Base-by-base conservation (phyloP, 2,888 invertebrate genomes). In the Micropterix aruncella region DNA sequence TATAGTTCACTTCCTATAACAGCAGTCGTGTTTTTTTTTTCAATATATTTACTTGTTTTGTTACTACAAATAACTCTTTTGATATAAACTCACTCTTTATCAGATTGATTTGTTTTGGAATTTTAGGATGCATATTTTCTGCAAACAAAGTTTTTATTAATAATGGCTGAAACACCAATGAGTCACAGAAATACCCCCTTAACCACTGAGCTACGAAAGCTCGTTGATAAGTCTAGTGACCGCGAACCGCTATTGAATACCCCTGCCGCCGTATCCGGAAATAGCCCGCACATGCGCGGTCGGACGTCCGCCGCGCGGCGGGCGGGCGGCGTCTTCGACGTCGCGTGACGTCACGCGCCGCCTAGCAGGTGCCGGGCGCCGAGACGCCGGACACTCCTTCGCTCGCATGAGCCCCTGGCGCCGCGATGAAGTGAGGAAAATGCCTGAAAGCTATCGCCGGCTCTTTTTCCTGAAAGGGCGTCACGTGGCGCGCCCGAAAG, bases 361-460 rank as follows among this genome's bases (percentile, higher is more conserved):
- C 51, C 55, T 55, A 51, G 14, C 16, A 14, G 38, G 38, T 14
- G 14, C 7, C 38, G 38, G 16, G 7, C 38, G 16, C 5, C 38
- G 38, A 60, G 63, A 65, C 66, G 63, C 66, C 65, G 61, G 59
- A 64, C 55, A 54, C 19, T 18, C 41, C 41, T 18, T 12, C 18
- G 16, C 14, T 15, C 18, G n/a, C 19, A 41, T 18, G 27, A 41
- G 5, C n/a, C 12, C 19, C 41, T 17, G 41, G 16, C 15, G 16
- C 12, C 18, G 15, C 41, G 18, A 19, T 19, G 41, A 19, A 17
- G 41, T 18, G 18, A 18, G 15, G 38, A 38, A 38, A 38, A 38
- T 16, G 38, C 16, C 16, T 38, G n/a, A 16, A 14, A 38, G 38
- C n/a, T n/a, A n/a, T n/a, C n/a, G 38, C 5, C 7, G 7, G 38